Percentiles rank a stretch among this genome's conserved stretches.
phyloP scores from a whole-genome alignment of 2,888 invertebrate species.

The Sminthurinus aureus region DNA sequence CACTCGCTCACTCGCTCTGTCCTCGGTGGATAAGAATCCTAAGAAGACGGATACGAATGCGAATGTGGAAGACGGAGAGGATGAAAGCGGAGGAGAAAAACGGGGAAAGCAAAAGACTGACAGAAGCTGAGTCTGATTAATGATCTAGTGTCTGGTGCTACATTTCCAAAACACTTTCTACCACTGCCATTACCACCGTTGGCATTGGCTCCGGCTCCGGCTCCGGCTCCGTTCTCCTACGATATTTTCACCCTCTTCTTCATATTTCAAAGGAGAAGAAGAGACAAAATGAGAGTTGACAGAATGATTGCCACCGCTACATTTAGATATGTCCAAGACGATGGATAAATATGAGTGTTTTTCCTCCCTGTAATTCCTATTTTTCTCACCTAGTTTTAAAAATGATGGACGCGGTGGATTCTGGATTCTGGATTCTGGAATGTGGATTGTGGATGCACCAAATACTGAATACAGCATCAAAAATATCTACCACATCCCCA shows the following conservation, averaged over 20 bases:
- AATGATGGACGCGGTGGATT: neutral
- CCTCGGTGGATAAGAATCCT: neutral
- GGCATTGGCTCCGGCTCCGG: neutral
- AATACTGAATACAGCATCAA: too few species aligned
- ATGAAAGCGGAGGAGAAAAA: neutral
- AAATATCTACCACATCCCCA: neutral
- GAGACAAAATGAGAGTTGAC: neutral
- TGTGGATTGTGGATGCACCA: neutral
- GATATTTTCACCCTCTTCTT: neutral
- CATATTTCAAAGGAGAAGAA: neutral
- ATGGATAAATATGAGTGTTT: too few species aligned
- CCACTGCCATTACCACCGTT: neutral
- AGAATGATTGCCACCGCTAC: neutral
- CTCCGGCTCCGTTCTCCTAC: neutral
- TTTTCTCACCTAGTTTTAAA: neutral
- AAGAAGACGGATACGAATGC: neutral
- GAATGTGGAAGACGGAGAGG: neutral
- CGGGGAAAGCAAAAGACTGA: slow-evolving; percentile 2
- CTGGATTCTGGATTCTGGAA: neutral
- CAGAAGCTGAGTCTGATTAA: slow-evolving; percentile 10
- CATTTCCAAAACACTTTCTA: neutral
- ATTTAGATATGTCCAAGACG: neutral
- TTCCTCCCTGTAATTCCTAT: neutral
- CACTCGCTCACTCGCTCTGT: neutral
- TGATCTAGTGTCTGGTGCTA: neutral